These are phyloP conservation scores for Sandelia bainsii DNA, from an alignment of 2,797 vertebrate species.

Conservation along the genomic window DNA sequence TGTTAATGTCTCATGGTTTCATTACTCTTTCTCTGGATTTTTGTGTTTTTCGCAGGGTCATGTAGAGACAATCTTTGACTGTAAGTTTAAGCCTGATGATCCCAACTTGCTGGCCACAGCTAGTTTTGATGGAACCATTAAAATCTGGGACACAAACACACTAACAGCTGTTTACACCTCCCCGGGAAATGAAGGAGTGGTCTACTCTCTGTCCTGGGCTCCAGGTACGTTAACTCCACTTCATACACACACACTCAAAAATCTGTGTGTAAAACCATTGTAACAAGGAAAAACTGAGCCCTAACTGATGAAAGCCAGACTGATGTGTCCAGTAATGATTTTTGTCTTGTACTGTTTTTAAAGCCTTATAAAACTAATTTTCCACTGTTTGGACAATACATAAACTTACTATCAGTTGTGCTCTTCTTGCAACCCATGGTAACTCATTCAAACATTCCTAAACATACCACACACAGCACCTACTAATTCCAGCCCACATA, in stretches of 20 bases:
- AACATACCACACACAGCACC: not conserved
- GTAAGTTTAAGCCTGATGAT: constrained; percentile 97
- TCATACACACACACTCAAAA: not conserved
- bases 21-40: not conserved
- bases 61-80: constrained; percentile 99
- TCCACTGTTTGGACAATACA: too few relatives aligned
- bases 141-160: constrained; percentile 98
- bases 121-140: constrained; percentile 98
- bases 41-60: constrained; percentile 87
- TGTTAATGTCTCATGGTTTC: not conserved
- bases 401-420: too few relatives aligned
- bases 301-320: too few relatives aligned
- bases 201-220: constrained; percentile 98
- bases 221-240: constrained; percentile 86
- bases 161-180: constrained; percentile 94
- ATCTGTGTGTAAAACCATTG: too few relatives aligned
- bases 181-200: constrained; percentile 97
- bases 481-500: not conserved
- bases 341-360: too few relatives aligned
- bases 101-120: constrained; percentile 96
- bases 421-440: too few relatives aligned
- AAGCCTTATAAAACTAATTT: too few relatives aligned
- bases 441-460: not conserved
- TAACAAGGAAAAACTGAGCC: too few relatives aligned
- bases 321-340: too few relatives aligned